Evolutionary conservation across 2,888 invertebrate species (phyloP).

Genomic region (Acrobeloides nanus): DNA sequence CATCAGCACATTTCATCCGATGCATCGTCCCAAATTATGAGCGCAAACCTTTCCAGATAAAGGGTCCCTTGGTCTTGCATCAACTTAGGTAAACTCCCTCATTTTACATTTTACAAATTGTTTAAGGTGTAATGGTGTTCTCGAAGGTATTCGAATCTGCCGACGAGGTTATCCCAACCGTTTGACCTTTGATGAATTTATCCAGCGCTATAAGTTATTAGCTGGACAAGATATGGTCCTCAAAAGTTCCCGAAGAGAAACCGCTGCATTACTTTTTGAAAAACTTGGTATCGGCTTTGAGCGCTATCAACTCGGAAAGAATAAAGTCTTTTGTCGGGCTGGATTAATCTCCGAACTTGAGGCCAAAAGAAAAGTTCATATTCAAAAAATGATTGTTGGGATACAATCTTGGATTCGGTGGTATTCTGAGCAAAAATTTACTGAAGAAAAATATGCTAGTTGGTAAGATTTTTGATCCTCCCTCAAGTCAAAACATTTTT

Average conservation of each 20-base stretch:
- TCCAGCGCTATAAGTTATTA: constrained; percentile 72
- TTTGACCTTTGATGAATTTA: constrained; percentile 98
- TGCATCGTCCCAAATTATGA: constrained; percentile 54
- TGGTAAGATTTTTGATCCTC: constrained; percentile 3
- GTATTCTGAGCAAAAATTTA: constrained; percentile 20
- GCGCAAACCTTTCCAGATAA: constrained; percentile 37
- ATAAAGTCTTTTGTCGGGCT: constrained; percentile 43
- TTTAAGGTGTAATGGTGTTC: constrained; percentile 99
- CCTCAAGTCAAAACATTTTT: too few species aligned
- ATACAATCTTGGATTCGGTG: constrained; percentile 44
- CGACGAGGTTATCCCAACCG: constrained; percentile 98
- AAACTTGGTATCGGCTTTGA: constrained; percentile 22
- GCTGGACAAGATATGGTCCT: constrained; percentile 4
- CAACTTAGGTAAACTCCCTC: constrained; percentile 34
- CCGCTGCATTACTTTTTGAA: constrained; percentile 11
- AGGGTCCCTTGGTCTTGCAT: constrained; percentile 41
- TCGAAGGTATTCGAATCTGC: constrained; percentile 99
- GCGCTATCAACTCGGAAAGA: constrained; percentile 40
- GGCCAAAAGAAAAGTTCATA: constrained; percentile 15
- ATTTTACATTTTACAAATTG: constrained; percentile 58
- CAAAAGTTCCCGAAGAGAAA: constrained; percentile 4
- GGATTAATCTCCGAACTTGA: constrained; percentile 46
- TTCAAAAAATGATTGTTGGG: constrained; percentile 23
- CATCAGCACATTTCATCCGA: constrained; percentile 51
- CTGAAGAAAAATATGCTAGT: constrained; percentile 20